Evolutionary conservation across 2,888 invertebrate species (phyloP).

Genomic region (Conops quadrifasciatus): DNA sequence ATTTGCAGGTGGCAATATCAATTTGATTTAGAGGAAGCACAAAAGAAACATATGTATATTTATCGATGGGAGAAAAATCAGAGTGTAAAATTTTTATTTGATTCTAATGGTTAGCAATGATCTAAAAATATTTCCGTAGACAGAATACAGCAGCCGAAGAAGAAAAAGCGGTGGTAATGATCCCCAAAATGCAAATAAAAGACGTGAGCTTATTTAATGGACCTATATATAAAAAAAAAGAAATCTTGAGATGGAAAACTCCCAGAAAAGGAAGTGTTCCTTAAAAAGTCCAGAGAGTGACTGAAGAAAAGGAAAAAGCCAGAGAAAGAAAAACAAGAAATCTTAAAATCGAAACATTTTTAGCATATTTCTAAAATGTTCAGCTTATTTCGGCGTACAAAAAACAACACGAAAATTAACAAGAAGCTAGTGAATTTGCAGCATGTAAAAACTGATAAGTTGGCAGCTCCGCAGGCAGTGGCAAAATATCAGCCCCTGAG

Average conservation of each 20-base stretch:
- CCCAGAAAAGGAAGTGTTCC: background rate
- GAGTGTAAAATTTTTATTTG: background rate
- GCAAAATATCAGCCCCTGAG: conserved; percentile 47
- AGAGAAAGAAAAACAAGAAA: background rate
- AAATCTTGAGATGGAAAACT: background rate
- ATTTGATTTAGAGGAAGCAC: background rate
- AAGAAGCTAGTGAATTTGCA: conserved; percentile 4
- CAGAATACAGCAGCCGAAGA: conserved; percentile 2
- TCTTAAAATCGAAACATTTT: conserved; percentile 18
- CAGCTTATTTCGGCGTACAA: conserved; percentile 57
- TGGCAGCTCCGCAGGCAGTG: conserved; percentile 9
- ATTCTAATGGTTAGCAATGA: conserved; percentile 1
- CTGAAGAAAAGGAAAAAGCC: background rate
- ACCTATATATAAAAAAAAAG: background rate
- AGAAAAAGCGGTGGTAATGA: conserved; percentile 32
- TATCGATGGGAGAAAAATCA: background rate
- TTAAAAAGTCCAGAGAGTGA: background rate
- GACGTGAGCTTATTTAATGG: background rate
- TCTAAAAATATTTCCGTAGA: conserved; percentile 1
- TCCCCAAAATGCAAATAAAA: conserved; percentile 27
- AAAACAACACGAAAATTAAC: conserved; percentile 49
- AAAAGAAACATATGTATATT: background rate
- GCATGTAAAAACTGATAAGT: conserved; percentile 5
- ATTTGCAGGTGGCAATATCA: background rate
- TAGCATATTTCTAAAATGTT: conserved; percentile 50